phyloP scores from a whole-genome alignment of 1,140 invertebrate species.

The Drosophila persimilis region DNA sequence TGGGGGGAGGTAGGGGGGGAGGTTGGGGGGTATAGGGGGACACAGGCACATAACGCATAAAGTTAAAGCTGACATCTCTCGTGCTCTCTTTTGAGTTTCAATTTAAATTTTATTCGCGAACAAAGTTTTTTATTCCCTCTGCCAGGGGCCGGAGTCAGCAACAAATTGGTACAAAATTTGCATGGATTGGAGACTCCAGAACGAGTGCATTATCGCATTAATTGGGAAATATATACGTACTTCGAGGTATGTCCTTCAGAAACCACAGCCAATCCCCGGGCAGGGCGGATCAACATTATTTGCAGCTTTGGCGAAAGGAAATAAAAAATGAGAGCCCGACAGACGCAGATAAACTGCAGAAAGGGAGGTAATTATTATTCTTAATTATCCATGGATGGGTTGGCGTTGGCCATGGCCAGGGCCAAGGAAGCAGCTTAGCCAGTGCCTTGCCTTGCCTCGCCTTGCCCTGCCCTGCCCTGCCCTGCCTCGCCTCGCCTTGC shows the following conservation, averaged over 20 bases:
- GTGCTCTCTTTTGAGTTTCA: not conserved
- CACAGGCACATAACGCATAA: conserved; percentile 7
- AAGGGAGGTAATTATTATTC: conserved; percentile 55
- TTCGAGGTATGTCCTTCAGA: conserved; percentile 9
- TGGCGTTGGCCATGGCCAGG: not conserved
- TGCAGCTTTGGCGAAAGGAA: conserved; percentile 1
- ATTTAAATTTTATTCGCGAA: conserved; percentile 15
- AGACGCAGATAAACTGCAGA: conserved; percentile 45
- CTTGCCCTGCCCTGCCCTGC: too few relatives aligned
- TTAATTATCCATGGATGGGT: conserved; percentile 51
- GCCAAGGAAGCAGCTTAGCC: conserved; percentile 14
- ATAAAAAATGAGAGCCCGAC: conserved; percentile 14
- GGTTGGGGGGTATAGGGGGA: too few relatives aligned
- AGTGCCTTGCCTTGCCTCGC: not conserved
- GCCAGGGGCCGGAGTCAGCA: too few relatives aligned
- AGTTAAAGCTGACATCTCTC: conserved; percentile 17
- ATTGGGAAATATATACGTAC: conserved; percentile 11
- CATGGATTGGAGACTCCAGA: too few relatives aligned
- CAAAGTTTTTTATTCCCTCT: not conserved
- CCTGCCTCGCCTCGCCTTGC: too few relatives aligned
- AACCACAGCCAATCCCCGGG: not conserved
- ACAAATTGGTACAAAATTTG: too few relatives aligned
- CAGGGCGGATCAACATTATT: conserved; percentile 27
- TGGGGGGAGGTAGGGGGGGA: too few relatives aligned
- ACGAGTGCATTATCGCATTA: conserved; percentile 9